Base-by-base conservation (phyloP, 2,797 vertebrate genomes). In the Coccyzus lansbergi region DNA sequence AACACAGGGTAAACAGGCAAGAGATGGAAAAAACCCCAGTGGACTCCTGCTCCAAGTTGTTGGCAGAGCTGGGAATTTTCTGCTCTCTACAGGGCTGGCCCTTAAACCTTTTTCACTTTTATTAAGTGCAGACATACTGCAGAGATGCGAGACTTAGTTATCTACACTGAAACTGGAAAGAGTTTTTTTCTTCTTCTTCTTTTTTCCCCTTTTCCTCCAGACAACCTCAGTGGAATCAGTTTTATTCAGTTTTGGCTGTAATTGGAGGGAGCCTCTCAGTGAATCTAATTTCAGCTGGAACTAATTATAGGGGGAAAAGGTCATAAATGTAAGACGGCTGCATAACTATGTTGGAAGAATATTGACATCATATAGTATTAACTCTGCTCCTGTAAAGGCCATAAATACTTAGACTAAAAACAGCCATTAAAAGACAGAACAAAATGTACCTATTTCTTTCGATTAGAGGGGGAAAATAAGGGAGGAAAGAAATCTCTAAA, bases 201-300 rank as follows among this genome's bases (percentile, higher is more conserved):
- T 67, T 42, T 58, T n/a, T 11, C 28, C 24, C 24, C 1, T 91
- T 77, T 62, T 82, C 48, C 48, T 91, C 40, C 58, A 94, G 94
- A 95, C 74, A 92, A 72, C 84, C 1, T 0, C 5, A 1, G 63
- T 96, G 77, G 95, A 98, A 97, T 97, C 97, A 97, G 91, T 95
- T 97, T 97, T 98, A 94, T 97, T 97, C 97, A 97, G 96, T 97
- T 98, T 96, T 97, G 90, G 82, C 91, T 93, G 94, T 98, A 98
- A 98, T 97, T 98, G 97, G 96, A 98, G 95, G 2, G 42, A 95
- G 92, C 94, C 94, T 96, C 97, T 97, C 83, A 92, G 88, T 92
- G 97, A 97, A 97, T 97, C 96, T 98, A 97, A 98, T 98, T 98
- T 98, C 97, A 97, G 94, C 93, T 97, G 96, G 84, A 97, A 96